Base-by-base conservation (phyloP, 2,113 vertebrate genomes). In the Promerops cafer region DNA sequence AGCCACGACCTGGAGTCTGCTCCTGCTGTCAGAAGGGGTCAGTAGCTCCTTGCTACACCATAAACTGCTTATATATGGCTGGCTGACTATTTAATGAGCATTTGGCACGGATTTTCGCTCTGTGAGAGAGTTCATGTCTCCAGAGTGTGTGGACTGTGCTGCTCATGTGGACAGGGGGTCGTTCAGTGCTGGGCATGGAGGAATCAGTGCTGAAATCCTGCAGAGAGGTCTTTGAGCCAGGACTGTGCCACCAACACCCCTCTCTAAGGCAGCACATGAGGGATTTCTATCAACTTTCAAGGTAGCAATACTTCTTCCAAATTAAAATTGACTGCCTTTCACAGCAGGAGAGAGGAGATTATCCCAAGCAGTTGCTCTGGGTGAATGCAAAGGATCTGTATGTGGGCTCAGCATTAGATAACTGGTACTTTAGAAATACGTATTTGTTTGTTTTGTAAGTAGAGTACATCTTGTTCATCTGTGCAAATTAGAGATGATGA, bases 121-220 rank as follows among this genome's bases (percentile, higher is more conserved):
- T 33, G 9, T 49, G 78, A 40, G 65, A 28, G 54, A 14, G 39
- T 63, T 81, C 44, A 7, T 6, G 20, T 44, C 59, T 64, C 31
- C 53, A 40, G 53, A 4, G 44, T 20, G 31, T 24, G n/a, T 7
- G 82, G 12, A 10, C 10, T 35, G 54, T 45, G 63, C 37, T 60
- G 72, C 27, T 60, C 22, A 1, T 26, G 52, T 14, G 37, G 57
- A 2, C 70, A 40, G 44, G 23, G 4, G 2, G 0, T 37, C 0
- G 0, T 9, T 52, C 19, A 5, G 60, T 6, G n/a, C 27, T 30
- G 64, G 28, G 9, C 52, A 13, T 0, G 66, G 75, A 88, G 37
- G 14, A 59, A 2, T 14, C 60, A 5, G 61, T 8, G 57, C 17
- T 37, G 82, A 68, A 79, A 85, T 57, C 57, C 75, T 52, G 16